These are phyloP conservation scores for Hylomyscus alleni DNA, from an alignment of 2,797 vertebrate species.

Conservation along the genomic window DNA sequence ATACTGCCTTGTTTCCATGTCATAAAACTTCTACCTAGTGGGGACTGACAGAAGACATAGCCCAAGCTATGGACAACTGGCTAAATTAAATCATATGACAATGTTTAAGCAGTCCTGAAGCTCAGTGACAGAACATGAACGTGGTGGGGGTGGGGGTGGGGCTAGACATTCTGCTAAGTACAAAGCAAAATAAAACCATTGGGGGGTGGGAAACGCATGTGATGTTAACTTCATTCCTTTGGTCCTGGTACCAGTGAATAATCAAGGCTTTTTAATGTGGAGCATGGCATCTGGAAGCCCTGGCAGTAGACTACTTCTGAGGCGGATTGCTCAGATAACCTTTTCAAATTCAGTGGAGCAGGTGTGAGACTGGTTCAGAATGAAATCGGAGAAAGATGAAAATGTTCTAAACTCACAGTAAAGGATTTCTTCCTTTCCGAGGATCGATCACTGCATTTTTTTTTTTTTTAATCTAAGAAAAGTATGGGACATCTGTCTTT, in stretches of 20 bases:
- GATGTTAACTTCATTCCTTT: constrained; percentile 12
- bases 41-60: not conserved
- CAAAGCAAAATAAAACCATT: constrained; percentile 46
- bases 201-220: not conserved
- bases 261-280: constrained; percentile 58
- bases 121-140: not conserved
- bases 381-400: constrained; percentile 24
- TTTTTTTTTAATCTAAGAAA: constrained; percentile 19
- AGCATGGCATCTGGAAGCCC: constrained; percentile 21
- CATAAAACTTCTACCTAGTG: not conserved
- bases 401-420: constrained; percentile 42
- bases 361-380: constrained; percentile 6
- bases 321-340: constrained; percentile 54
- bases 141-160: not conserved
- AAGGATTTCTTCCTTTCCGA: not conserved
- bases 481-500: not conserved
- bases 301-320: not conserved
- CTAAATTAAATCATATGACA: not conserved
- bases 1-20: not conserved
- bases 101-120: not conserved
- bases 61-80: not conserved
- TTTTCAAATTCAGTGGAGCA: constrained; percentile 51
- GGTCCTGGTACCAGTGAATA: constrained; percentile 57
- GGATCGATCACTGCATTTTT: not conserved
- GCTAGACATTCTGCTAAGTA: not conserved